Percentiles rank a stretch among this genome's conserved stretches.
phyloP scores from a whole-genome alignment of 2,888 invertebrate species.

The Eupeodes luniger region DNA sequence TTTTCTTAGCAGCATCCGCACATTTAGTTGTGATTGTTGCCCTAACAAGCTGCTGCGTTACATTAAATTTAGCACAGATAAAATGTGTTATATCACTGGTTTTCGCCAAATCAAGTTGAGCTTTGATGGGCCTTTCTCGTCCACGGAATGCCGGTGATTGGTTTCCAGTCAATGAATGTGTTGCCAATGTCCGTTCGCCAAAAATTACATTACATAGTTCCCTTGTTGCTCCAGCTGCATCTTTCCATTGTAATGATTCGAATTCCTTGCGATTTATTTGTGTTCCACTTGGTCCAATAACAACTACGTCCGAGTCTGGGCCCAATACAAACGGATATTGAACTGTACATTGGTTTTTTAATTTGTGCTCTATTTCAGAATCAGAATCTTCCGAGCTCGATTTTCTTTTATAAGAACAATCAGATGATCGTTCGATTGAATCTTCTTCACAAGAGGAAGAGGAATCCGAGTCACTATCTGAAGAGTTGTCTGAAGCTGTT shows the following conservation, averaged over 20 bases:
- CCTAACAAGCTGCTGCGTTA: constrained; percentile 42
- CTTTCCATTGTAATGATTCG: constrained; percentile 84
- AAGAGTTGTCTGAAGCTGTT: neutral
- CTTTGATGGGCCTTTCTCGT: constrained; percentile 75
- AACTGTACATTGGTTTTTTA: neutral
- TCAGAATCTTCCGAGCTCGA: neutral
- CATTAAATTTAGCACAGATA: constrained; percentile 29
- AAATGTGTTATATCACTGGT: constrained; percentile 85
- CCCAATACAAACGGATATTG: constrained; percentile 8
- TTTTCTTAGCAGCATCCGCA: constrained; percentile 35
- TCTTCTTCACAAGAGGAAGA: neutral
- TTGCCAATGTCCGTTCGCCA: constrained; percentile 85
- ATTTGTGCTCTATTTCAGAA: neutral
- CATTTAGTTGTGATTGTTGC: constrained; percentile 30
- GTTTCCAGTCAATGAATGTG: constrained; percentile 86
- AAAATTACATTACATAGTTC: constrained; percentile 85
- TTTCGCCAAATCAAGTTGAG: constrained; percentile 83
- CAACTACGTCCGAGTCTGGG: neutral
- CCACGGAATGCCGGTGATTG: constrained; percentile 83
- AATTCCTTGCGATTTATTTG: constrained; percentile 80
- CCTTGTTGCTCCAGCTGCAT: constrained; percentile 85
- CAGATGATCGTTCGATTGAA: neutral
- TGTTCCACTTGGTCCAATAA: constrained; percentile 81
- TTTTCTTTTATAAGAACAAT: constrained; percentile 13
- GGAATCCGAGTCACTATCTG: neutral